Evolutionary conservation across 64 coral and sea anemone species (phyloP), one percentile per base, ranked within the genome.

Genomic region (Platygyra sinensis): DNA sequence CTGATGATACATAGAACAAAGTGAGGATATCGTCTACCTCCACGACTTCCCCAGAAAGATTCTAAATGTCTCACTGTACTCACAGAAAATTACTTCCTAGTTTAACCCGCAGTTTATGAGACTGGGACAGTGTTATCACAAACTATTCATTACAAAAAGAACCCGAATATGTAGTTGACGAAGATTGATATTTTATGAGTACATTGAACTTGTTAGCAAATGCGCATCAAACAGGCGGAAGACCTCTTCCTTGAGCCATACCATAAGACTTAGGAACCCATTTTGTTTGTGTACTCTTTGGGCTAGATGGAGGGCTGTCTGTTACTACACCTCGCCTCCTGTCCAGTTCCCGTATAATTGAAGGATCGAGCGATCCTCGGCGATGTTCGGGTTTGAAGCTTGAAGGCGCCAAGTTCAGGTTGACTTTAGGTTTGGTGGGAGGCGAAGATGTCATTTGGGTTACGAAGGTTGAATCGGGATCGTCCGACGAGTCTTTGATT

Each of bases 361-460:
- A 88, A 75, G 93, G 95, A 63, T 93, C 91, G 27, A 96, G 62
- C 0, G 95, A 96, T n/a, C 95, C 91, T 65, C 95, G 91, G 12
- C 95, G 88, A 52, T 85, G 87, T 10, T 87, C 77, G 0, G 81
- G 76, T 60, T 96, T 86, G 86, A 93, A 93, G 19, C 91, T 82
- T 8, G 67, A 65, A 67, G 87, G 95, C n/a, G 87, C 38, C 1
- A 93, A 88, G 62, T 76, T 87, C 6, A 33, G 8, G n/a, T 31
- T 77, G 5, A 76, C 46, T 33, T 87, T 77, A 51, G 83, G 55
- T 31, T 91, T 91, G 14, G 74, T 74, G 32, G 84, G 81, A 38
- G 93, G 83, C 0, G 82, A 91, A 20, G 72, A 59, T 71, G 83
- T 31, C 38, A 87, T 57, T 75, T 72, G 83, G 27, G 95, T 96